phyloP scores from a whole-genome alignment of 2,797 vertebrate genomes.

The Chlorospingus semifuscus region DNA sequence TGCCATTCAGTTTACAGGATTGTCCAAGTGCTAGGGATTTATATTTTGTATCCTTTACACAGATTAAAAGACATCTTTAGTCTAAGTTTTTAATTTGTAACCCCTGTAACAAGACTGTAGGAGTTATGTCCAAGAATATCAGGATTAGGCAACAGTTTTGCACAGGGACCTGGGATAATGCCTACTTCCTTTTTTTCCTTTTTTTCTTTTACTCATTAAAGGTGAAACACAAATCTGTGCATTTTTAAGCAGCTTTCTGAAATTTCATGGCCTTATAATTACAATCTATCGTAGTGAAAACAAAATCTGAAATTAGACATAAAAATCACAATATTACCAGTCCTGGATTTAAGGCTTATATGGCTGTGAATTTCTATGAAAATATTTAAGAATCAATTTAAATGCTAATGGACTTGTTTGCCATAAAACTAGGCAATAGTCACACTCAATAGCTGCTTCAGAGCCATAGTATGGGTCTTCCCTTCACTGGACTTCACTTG shows the following conservation, averaged over 20 bases:
- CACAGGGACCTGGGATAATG: background rate
- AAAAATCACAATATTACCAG: slow-evolving; percentile 17
- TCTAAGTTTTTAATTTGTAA: background rate
- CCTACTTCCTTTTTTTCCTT: background rate
- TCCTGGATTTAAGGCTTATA: slow-evolving; percentile 44
- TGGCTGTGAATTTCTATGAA: slow-evolving; percentile 60
- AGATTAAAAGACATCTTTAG: background rate
- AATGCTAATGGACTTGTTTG: slow-evolving; percentile 71
- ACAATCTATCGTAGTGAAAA: slow-evolving; percentile 8
- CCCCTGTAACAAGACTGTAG: fast-evolving
- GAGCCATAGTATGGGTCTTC: background rate
- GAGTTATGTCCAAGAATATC: background rate
- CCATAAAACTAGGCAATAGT: slow-evolving; percentile 34
- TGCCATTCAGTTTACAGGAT: background rate
- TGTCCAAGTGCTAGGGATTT: background rate
- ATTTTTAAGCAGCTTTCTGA: slow-evolving; percentile 41
- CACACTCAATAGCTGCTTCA: background rate
- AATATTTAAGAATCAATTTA: slow-evolving; percentile 74
- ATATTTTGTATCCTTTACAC: background rate
- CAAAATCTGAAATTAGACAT: slow-evolving; percentile 62
- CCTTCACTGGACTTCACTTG: background rate
- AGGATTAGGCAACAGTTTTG: background rate
- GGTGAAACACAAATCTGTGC: slow-evolving; percentile 21
- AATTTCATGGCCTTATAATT: slow-evolving; percentile 3
- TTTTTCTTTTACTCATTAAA: slow-evolving; percentile 7